Evolutionary conservation across 2,888 invertebrate species (phyloP).

Genomic region (Ochropleura plecta): DNA sequence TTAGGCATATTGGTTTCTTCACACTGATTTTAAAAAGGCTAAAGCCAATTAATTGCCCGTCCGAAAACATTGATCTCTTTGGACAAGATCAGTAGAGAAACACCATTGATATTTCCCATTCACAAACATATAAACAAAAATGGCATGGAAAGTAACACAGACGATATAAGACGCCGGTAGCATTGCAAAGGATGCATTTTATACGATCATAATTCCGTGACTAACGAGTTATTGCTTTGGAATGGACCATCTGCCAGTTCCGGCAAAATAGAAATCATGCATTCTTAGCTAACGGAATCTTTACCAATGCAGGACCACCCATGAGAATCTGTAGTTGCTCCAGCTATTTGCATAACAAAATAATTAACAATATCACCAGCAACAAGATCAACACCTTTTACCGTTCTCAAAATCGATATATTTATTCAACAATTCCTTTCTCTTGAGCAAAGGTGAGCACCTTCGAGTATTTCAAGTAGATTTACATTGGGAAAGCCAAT

Average conservation of each 20-base stretch:
- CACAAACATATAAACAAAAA: not conserved
- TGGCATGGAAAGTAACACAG: not conserved
- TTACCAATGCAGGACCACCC: conserved; percentile 35
- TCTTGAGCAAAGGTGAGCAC: conserved; percentile 57
- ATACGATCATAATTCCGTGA: conserved; percentile 26
- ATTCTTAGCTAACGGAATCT: conserved; percentile 24
- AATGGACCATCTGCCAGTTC: conserved; percentile 38
- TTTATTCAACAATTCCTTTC: conserved; percentile 58
- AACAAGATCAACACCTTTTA: conserved; percentile 53
- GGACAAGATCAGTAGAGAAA: not conserved
- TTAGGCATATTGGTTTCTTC: no score
- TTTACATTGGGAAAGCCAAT: conserved; percentile 63
- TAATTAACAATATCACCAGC: conserved; percentile 31
- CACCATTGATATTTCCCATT: no score
- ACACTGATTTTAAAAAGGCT: not conserved
- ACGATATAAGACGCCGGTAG: not conserved
- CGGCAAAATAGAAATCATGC: conserved; percentile 35
- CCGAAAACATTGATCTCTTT: not conserved
- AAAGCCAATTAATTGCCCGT: not conserved
- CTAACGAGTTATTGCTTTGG: conserved; percentile 29
- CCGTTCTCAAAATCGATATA: conserved; percentile 49
- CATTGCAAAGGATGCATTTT: conserved; percentile 24
- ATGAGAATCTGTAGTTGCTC: not conserved
- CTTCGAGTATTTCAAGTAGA: conserved; percentile 56
- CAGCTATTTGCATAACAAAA: conserved; percentile 17